These are phyloP conservation scores for Lordiphosa mommai DNA, from an alignment of 1,140 invertebrate species.

Conservation along the genomic window DNA sequence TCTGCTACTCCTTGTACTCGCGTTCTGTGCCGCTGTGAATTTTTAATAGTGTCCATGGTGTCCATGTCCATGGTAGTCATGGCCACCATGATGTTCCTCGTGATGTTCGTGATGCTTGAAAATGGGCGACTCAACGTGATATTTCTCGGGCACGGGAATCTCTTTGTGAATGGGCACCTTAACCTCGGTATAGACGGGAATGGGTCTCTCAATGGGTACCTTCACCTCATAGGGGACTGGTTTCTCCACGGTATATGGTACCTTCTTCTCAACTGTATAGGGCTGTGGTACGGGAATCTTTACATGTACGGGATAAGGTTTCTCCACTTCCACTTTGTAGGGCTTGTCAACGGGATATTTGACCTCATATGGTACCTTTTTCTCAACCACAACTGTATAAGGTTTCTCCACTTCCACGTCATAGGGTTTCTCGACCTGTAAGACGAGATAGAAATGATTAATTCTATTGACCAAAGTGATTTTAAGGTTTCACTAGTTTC, in stretches of 20 bases:
- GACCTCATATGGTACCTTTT: slow-evolving; percentile 81
- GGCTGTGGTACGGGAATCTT: slow-evolving; percentile 89
- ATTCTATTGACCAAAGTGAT: neutral
- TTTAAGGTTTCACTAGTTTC: no score
- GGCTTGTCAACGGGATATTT: slow-evolving; percentile 82
- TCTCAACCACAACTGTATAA: slow-evolving; percentile 87
- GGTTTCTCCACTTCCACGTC: slow-evolving; percentile 88
- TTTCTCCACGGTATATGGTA: slow-evolving; percentile 86
- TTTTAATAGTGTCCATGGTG: slow-evolving; percentile 40
- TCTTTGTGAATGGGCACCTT: slow-evolving; percentile 87
- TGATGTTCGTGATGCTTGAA: slow-evolving; percentile 80
- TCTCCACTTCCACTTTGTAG: slow-evolving; percentile 88
- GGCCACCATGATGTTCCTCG: slow-evolving; percentile 48
- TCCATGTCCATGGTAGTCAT: slow-evolving; percentile 36
- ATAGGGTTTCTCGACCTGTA: slow-evolving; percentile 85
- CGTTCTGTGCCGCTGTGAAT: slow-evolving; percentile 54
- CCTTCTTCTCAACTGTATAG: slow-evolving; percentile 87
- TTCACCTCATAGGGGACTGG: slow-evolving; percentile 88
- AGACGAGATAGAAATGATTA: neutral
- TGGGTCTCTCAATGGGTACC: slow-evolving; percentile 89
- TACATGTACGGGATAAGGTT: slow-evolving; percentile 87
- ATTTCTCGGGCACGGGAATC: slow-evolving; percentile 87
- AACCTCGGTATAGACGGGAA: slow-evolving; percentile 87
- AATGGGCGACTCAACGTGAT: slow-evolving; percentile 84
- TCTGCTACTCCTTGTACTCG: slow-evolving; percentile 59